Evolutionary conservation across 2,888 invertebrate genomes (phyloP), one percentile per base, ranked within the genome.

Genomic region (Zeuzera pyrina): DNA sequence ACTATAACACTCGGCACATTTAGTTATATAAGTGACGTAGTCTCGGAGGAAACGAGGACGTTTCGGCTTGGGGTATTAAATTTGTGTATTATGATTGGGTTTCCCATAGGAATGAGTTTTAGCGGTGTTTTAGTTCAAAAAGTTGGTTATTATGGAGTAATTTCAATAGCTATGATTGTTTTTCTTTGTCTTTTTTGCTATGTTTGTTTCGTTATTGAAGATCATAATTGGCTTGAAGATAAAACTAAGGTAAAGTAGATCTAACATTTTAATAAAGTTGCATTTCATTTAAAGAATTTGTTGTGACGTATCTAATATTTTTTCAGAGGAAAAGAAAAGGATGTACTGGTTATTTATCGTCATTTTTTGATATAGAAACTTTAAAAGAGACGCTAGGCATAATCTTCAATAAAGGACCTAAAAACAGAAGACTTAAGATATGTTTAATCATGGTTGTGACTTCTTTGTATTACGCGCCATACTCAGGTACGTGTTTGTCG

Each of bases 1-100:
- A 83, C 85, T 1, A 84, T 86, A 78, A 79, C 86, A 31, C 72
- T 87, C 25, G 85, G 86, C 1, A 67, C 87, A 31, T 86, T 86
- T 58, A 87, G 87, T 43, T 89, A 88, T 56, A 65, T 89, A 24
- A 85, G 87, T 5, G 87, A 87, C 29, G 79, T 88, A 4, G 85
- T 88, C 7, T 76, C 79, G 8, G 74, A 69, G 15, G 79, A 86
- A 23, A 79, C 79, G 2, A 83, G 88, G 48, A 89, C 89, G 0
- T 72, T 86, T 32, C 68, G 89, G 30, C 72, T 90, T 38, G 88
- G 88, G 1, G 77, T 89, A 28, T 41, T 79, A 25, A 81, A 57
- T 50, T 52, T 83, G 49, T 79, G 81, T 40, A 72, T 79, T 74
- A 76, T 78, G n/a, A 47, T 79, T 2, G 79, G 81, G n/a, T 77